Base-by-base conservation (phyloP, 2,113 vertebrate species). In the Rhinolophus ferrumequinum region DNA sequence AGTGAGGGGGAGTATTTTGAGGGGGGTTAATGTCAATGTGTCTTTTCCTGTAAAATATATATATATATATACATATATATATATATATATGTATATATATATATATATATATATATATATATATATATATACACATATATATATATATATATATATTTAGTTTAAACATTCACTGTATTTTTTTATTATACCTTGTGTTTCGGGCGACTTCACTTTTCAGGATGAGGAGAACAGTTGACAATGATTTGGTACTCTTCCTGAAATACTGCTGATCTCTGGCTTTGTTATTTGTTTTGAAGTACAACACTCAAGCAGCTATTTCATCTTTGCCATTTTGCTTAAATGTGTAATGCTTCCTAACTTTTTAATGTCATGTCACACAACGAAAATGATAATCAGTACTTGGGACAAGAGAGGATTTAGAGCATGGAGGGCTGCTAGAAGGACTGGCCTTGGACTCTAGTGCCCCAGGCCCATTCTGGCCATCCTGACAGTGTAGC, bases 271-370 rank as follows among this genome's bases (percentile, higher is more conserved):
- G 95, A 96, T 64, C 64, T 47, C 47, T 47, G 5, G 7, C 3
- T n/a, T 93, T 52, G 69, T 95, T 33, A 41, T 77, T 91, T 96
- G 41, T 95, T 80, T 84, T 52, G 14, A 81, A 79, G 58, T 47
- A 35, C 16, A 64, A 44, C 38, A 70, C 33, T 86, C 56, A 24
- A 56, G 54, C 88, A n/a, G 30, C 70, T 76, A 47, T 50, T 62
- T 47, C 3, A 4, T 76, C 19, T 38, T 62, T 33, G 12, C 38
- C 47, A n/a, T 4, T 89, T 82, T 92, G 19, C 56, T 84, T 73
- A 67, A 69, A 90, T 93, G 33, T 58, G 50, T 62, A 81, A 52
- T 58, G 28, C 64, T 24, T 56, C 28, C 30, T 4, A 30, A 13
- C 6, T 38, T 60, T 87, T 13, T 54, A 44, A 26, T 5, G 2